These are phyloP conservation scores for Drosophila nigromelanica DNA, from an alignment of 1,140 invertebrate genomes.

Conservation along the genomic window DNA sequence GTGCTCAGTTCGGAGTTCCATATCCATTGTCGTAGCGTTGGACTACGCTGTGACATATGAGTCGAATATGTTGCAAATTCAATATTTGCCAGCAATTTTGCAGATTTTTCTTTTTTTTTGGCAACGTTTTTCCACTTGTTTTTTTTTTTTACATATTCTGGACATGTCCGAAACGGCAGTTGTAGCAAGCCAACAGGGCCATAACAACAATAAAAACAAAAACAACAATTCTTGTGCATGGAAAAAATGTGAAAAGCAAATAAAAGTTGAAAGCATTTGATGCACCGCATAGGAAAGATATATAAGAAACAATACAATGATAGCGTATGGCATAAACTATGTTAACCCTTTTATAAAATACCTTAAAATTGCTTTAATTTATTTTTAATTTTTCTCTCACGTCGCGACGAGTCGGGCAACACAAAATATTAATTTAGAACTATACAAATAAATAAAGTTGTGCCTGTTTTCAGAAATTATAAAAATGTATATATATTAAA, in stretches of 20 bases:
- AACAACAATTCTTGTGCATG: conserved; percentile 31
- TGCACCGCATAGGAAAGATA: conserved; percentile 42
- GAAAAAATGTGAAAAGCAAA: conserved; percentile 62
- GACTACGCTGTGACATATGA: conserved; percentile 66
- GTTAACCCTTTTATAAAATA: not conserved
- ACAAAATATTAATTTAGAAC: too few species aligned
- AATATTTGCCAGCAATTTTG: conserved; percentile 84
- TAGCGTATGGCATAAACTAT: not conserved
- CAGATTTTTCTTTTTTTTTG: conserved; percentile 57
- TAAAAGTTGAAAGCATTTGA: conserved; percentile 77
- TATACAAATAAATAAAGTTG: too few species aligned
- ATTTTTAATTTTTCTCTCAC: not conserved
- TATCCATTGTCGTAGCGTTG: conserved; percentile 22
- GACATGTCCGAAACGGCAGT: conserved; percentile 55
- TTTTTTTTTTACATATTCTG: conserved; percentile 22
- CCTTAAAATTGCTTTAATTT: not conserved
- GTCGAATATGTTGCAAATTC: conserved; percentile 83
- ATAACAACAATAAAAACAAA: conserved; percentile 47
- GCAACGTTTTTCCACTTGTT: conserved; percentile 24
- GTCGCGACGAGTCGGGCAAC: too few species aligned
- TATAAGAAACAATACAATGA: conserved; percentile 16
- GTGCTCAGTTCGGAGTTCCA: conserved; percentile 1
- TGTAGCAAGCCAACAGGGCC: conserved; percentile 65
- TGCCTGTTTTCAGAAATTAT: too few species aligned
- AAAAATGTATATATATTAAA: too few species aligned